These are phyloP conservation scores for Automeris io DNA, from an alignment of 2,888 invertebrate genomes.

Conservation along the genomic window DNA sequence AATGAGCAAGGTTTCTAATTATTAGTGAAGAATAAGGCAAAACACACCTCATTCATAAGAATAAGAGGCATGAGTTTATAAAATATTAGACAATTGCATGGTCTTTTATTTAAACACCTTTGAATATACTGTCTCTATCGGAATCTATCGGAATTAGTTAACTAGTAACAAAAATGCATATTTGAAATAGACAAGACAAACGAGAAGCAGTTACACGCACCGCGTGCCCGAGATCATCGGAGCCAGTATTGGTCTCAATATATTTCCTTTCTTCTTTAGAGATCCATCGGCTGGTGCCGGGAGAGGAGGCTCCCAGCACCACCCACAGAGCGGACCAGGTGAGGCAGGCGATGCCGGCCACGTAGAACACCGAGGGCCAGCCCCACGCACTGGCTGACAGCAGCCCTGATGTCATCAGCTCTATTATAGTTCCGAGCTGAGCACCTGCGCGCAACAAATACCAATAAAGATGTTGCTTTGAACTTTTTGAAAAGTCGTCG, in stretches of 20 bases:
- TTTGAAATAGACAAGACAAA: background rate
- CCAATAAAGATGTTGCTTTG: background rate
- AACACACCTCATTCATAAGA: too few relatives aligned
- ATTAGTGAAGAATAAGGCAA: too few relatives aligned
- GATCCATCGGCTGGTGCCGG: slow-evolving; percentile 78
- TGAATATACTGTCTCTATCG: too few relatives aligned
- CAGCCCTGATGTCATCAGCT: slow-evolving; percentile 83
- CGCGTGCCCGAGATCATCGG: slow-evolving; percentile 42
- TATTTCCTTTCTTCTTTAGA: slow-evolving; percentile 81
- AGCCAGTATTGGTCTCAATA: slow-evolving; percentile 76
- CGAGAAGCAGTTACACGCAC: slow-evolving; percentile 20
- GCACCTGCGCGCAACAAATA: slow-evolving; percentile 67
- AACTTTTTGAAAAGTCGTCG: background rate
- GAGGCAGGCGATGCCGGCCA: slow-evolving; percentile 80
- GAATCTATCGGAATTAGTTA: too few relatives aligned
- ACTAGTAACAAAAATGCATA: background rate
- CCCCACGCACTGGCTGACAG: slow-evolving; percentile 82
- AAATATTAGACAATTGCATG: too few relatives aligned
- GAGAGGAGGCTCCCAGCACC: slow-evolving; percentile 81
- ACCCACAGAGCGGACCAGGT: slow-evolving; percentile 80
- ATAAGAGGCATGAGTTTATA: too few relatives aligned
- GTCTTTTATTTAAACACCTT: too few relatives aligned
- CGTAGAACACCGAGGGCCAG: slow-evolving; percentile 89
- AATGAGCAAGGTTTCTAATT: too few relatives aligned
- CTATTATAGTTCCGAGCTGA: slow-evolving; percentile 89